phyloP scores from a whole-genome alignment of 2,113 vertebrate genomes.

The Mobula hypostoma region DNA sequence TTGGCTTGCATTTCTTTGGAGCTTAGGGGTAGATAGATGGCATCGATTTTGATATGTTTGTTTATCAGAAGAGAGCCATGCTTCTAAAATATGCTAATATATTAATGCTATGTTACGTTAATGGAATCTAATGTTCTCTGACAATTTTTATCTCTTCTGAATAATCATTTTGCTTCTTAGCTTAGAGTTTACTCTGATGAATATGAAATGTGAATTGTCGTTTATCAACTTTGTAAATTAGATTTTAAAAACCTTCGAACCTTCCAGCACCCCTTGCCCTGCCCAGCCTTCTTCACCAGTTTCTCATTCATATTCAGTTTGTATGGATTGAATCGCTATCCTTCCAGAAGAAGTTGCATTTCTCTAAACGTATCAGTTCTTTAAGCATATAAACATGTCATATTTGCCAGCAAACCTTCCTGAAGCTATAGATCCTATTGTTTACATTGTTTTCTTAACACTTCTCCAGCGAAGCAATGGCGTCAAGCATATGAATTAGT shows the following conservation, averaged over 20 bases:
- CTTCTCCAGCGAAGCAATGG: conserved; percentile 4
- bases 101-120: background rate
- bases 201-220: background rate
- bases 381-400: background rate
- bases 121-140: background rate
- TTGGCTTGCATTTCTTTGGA: too few relatives aligned
- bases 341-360: background rate
- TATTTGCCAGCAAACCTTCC: background rate
- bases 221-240: background rate
- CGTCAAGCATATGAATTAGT: conserved; percentile 22
- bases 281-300: background rate
- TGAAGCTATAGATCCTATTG: background rate
- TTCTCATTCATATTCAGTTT: background rate
- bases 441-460: conserved; percentile 26
- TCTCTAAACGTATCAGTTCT: background rate
- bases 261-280: background rate
- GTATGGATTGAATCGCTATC: background rate
- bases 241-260: background rate
- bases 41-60: too few relatives aligned
- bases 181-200: background rate
- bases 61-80: too few relatives aligned
- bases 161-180: background rate
- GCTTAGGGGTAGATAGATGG: too few relatives aligned
- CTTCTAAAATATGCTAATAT: background rate
- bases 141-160: background rate